These are phyloP conservation scores for Anomalospiza imberbis DNA, from an alignment of 2,797 vertebrate species.

Conservation along the genomic window DNA sequence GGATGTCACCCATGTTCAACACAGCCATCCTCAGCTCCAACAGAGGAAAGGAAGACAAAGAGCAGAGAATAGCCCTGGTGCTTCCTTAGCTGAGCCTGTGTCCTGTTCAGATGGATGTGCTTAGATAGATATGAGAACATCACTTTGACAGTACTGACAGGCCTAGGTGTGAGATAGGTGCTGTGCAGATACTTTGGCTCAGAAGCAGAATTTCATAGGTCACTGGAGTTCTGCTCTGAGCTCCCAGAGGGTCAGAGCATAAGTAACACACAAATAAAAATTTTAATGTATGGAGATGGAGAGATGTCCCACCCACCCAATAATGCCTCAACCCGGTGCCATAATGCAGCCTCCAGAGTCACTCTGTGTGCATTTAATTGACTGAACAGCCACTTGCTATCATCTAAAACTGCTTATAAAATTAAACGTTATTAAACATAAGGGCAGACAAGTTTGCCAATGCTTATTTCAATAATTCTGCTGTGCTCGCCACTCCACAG, in stretches of 20 bases:
- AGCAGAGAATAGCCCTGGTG: neutral
- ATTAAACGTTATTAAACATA: constrained; percentile 23
- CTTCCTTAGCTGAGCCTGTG: neutral
- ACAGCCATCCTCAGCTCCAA: neutral
- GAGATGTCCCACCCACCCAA: neutral
- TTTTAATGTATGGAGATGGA: neutral
- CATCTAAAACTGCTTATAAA: constrained; percentile 2
- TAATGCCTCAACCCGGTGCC: neutral
- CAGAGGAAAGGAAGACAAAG: neutral
- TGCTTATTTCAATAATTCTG: neutral
- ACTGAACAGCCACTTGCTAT: constrained; percentile 11
- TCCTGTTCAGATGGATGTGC: neutral
- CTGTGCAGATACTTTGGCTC: neutral
- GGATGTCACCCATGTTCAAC: neutral
- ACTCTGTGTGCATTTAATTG: neutral
- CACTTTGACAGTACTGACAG: neutral
- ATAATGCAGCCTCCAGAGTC: neutral
- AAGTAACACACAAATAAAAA: neutral
- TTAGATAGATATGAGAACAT: neutral
- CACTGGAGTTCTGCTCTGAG: neutral
- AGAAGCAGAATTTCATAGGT: neutral
- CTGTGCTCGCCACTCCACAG: neutral
- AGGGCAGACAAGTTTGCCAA: constrained; percentile 6
- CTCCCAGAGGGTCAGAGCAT: neutral
- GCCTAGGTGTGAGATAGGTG: neutral